Evolutionary conservation across 2,113 vertebrate species (phyloP).

Genomic region (Python bivittatus): DNA sequence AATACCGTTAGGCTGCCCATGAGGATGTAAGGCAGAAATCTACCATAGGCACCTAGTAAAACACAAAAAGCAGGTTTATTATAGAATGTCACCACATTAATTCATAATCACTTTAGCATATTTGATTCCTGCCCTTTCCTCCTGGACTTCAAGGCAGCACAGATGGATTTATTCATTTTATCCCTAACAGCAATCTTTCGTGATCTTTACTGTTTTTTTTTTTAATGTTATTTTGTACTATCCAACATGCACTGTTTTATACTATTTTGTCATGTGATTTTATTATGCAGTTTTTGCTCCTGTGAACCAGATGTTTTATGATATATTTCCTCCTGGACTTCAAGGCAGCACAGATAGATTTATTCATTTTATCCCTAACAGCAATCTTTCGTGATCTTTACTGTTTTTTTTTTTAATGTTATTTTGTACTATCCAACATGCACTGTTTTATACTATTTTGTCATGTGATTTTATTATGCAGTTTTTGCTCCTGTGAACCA

Average conservation of each 20-base stretch:
- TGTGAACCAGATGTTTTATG: neutral
- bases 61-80: neutral
- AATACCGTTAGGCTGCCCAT: constrained; percentile 84
- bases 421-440: neutral
- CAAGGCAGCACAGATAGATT: neutral
- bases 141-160: neutral
- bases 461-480: neutral
- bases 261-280: neutral
- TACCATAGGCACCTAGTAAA: constrained; percentile 78
- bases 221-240: neutral
- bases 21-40: constrained; percentile 81
- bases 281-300: neutral
- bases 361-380: neutral
- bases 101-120: neutral
- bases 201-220: neutral
- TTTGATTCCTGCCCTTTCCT: neutral
- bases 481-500: neutral
- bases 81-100: accelerated
- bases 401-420: neutral
- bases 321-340: neutral
- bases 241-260: neutral
- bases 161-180: neutral
- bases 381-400: neutral
- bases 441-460: neutral
- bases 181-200: neutral